phyloP scores from a whole-genome alignment of 2,797 vertebrate genomes.

The Malurus splendens region DNA sequence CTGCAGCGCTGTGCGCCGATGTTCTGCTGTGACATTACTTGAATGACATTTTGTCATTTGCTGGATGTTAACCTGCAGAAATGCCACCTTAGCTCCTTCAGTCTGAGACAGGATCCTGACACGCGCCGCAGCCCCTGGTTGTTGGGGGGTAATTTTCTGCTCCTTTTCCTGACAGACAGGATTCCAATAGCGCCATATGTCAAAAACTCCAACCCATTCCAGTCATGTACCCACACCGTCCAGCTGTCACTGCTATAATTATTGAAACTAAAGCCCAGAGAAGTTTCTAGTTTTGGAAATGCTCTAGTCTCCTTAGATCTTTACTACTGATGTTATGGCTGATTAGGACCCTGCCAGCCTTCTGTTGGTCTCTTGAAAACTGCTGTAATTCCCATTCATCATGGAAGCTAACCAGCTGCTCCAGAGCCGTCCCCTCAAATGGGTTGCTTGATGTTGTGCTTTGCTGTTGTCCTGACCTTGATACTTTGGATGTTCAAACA shows the following conservation, averaged over 20 bases:
- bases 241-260: conserved; percentile 73
- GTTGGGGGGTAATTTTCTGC: conserved; percentile 40
- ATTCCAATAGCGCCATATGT: conserved; percentile 64
- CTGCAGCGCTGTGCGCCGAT: background rate
- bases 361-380: conserved; percentile 76
- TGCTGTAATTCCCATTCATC: conserved; percentile 75
- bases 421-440: conserved; percentile 54
- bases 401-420: conserved; percentile 69
- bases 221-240: conserved; percentile 67
- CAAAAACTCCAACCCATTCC: conserved; percentile 63
- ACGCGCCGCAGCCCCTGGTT: background rate
- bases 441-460: conserved; percentile 19
- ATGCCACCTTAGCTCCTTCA: background rate
- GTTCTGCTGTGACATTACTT: background rate
- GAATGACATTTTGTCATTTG: conserved; percentile 25
- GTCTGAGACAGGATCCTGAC: background rate
- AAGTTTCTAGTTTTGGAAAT: conserved; percentile 64
- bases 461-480: conserved; percentile 64
- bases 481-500: conserved; percentile 22
- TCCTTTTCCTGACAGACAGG: conserved; percentile 51
- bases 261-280: conserved; percentile 56
- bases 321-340: conserved; percentile 75
- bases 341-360: conserved; percentile 73
- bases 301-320: conserved; percentile 72
- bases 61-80: conserved; percentile 35